Conservation (phyloP, 2,113 vertebrate species). For the Eleginops maclovinus region DNA sequence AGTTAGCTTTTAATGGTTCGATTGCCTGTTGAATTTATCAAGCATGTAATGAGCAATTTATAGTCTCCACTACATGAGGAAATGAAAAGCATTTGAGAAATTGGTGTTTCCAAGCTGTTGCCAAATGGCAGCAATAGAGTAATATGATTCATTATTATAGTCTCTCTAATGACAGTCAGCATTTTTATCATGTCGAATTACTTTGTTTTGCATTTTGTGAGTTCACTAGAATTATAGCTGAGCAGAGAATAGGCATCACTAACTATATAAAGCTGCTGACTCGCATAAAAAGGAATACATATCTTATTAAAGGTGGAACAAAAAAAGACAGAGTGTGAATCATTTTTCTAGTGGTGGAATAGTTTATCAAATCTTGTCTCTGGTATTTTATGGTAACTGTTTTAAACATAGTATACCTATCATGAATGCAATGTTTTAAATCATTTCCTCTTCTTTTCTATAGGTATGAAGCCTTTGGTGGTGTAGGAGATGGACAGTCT, state of each 20-base stretch:
- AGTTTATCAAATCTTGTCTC: background rate
- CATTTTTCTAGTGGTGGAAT: background rate
- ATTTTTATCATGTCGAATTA: constrained; percentile 1
- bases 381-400: background rate
- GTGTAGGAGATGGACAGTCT: constrained; percentile 84
- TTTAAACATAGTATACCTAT: background rate
- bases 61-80: constrained; percentile 14
- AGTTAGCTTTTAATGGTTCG: background rate
- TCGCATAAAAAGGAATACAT: constrained; percentile 11
- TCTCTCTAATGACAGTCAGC: background rate
- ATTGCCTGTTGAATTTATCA: background rate
- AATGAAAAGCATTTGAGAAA: constrained; percentile 18
- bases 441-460: background rate
- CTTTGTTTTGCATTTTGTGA: constrained; percentile 25
- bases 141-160: constrained; percentile 21
- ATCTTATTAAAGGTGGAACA: background rate
- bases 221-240: background rate
- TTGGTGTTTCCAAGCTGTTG: constrained; percentile 14
- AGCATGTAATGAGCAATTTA: constrained; percentile 10
- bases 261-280: constrained; percentile 11
- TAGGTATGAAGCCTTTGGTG: constrained; percentile 91
- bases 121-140: background rate
- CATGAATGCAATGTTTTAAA: constrained; percentile 1
- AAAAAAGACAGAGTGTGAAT: background rate
- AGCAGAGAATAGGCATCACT: background rate